phyloP scores from a whole-genome alignment of 2,888 invertebrate species.

The Platynereis dumerilii region DNA sequence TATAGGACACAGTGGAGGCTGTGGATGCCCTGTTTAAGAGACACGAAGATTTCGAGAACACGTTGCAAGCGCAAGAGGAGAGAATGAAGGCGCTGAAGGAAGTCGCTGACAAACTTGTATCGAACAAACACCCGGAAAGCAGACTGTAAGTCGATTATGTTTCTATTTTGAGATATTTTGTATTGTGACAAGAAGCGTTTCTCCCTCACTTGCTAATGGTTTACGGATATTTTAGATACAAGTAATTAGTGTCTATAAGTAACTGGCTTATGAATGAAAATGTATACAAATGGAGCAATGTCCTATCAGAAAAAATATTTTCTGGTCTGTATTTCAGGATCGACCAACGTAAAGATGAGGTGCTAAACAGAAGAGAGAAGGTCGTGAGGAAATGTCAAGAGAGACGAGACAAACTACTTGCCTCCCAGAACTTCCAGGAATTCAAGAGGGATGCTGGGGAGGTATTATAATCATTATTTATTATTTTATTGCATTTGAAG shows the following conservation, averaged over 20 bases:
- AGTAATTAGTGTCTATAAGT: no score
- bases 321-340: no score
- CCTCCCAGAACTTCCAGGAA: slow-evolving; percentile 88
- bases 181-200: no score
- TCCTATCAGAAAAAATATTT: no score
- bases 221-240: no score
- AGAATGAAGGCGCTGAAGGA: slow-evolving; percentile 82
- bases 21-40: slow-evolving; percentile 91
- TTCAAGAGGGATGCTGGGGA: slow-evolving; percentile 93
- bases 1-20: slow-evolving; percentile 72
- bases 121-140: slow-evolving; percentile 78
- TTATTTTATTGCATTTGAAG: not conserved
- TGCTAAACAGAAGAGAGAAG: slow-evolving; percentile 75
- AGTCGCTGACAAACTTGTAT: slow-evolving; percentile 81
- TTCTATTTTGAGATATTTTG: no score
- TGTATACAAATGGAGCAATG: no score
- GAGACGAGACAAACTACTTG: slow-evolving; percentile 77
- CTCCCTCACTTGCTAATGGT: no score
- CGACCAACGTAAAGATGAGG: slow-evolving; percentile 74
- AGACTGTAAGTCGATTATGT: slow-evolving; percentile 72
- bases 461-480: slow-evolving; percentile 48
- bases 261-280: no score
- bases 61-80: slow-evolving; percentile 91
- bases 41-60: slow-evolving; percentile 92
- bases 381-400: slow-evolving; percentile 75